Base-by-base conservation (phyloP, 2,797 vertebrate species). In the Danio choprae region DNA sequence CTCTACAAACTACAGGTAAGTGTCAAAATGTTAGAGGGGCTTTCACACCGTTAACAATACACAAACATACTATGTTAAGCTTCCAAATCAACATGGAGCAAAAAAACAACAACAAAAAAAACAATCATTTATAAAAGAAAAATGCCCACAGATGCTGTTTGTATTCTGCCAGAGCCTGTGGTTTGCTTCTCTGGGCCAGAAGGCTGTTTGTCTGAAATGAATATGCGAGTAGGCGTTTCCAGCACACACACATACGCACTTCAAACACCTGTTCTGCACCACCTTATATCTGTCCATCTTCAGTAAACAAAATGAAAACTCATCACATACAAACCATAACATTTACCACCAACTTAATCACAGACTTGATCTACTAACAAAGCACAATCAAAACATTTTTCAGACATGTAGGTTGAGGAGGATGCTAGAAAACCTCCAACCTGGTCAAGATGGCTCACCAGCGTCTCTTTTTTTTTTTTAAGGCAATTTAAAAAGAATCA, bases 171-270 rank as follows among this genome's bases (percentile, higher is more conserved):
- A 40, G 77, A 46, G 48, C 36, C 7, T 55, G 77, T 41, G 43
- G 65, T 43, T 50, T 2, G 51, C 51, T 58, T 22, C 51, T 43
- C 12, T 56, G 22, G 53, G 29, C 55, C 41, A 48, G 48, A 68
- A 0, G 51, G 51, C 38, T 71, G 70, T 43, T 63, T 68, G 18
- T 43, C 71, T 56, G 46, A 56, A 18, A 44, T 18, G 13, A 13
- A 55, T 74, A 55, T 46, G 55, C 12, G 44, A 7, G 62, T 79
- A 75, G 74, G 81, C 7, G 62, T 77, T 18, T 55, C 56, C 12
- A 53, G 56, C 15, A 46, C 43, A 6, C 43, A 6, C 40, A 29
- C 68, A 65, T n/a, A 48, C n/a, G 67, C 41, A 71, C 71, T 68
- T 64, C 38, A 55, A n/a, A 58, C 56, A 68, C 20, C 63, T 44